Percentiles rank a stretch among this genome's conserved stretches.
Conservation (phyloP, 1,140 invertebrate genomes). For the Trachymyrmex septentrionalis region DNA sequence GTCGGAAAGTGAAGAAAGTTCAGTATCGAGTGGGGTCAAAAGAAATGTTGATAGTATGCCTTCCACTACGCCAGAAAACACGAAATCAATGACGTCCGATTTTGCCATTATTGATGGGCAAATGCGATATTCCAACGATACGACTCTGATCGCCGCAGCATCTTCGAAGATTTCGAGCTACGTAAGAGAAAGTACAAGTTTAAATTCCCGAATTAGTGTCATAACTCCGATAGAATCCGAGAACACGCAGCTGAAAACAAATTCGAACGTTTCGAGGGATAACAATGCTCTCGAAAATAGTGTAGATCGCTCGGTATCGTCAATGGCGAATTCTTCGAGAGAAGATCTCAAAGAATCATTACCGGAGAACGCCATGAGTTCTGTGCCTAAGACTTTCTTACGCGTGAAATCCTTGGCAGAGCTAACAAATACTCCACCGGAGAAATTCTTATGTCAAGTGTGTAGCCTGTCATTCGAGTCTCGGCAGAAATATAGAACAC, state of each 20-base stretch:
- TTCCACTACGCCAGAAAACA: not conserved
- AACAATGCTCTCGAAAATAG: not conserved
- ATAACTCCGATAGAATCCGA: not conserved
- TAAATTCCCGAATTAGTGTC: not conserved
- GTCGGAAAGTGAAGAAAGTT: conserved; percentile 38
- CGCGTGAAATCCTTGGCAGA: conserved; percentile 74
- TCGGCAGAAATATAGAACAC: not conserved
- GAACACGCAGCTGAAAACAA: not conserved
- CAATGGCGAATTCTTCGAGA: not conserved
- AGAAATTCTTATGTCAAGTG: not conserved
- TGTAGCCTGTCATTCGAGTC: conserved; percentile 47
- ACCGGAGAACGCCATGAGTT: not conserved
- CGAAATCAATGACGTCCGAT: not conserved
- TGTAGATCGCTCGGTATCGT: too few species aligned
- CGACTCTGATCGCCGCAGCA: rapidly evolving
- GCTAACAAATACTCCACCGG: conserved; percentile 21
- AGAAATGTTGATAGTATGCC: not conserved
- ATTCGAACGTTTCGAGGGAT: not conserved
- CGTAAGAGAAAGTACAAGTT: not conserved
- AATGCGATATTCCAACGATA: not conserved
- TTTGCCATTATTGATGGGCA: not conserved
- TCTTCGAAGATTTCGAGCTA: not conserved
- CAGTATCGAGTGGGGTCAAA: not conserved
- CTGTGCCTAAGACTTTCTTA: conserved; percentile 47
- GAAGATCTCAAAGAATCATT: not conserved